phyloP scores from a whole-genome alignment of 2,113 vertebrate genomes.

The Rhegmatorhina hoffmannsi region DNA sequence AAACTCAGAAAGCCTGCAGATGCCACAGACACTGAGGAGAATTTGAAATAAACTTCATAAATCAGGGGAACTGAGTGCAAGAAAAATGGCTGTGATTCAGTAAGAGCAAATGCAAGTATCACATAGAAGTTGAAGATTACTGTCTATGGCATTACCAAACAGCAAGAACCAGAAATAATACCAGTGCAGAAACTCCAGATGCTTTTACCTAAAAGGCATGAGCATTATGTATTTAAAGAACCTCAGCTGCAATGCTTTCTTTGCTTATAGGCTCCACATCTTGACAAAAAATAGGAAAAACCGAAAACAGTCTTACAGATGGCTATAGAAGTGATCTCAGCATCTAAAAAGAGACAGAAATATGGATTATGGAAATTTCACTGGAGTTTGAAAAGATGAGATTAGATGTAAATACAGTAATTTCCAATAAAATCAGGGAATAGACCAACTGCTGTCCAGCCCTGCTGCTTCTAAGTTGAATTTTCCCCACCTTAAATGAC shows the following conservation, averaged over 20 bases:
- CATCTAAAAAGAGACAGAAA: background rate
- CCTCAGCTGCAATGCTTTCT: background rate
- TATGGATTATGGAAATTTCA: background rate
- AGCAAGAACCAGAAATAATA: background rate
- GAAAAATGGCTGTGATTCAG: background rate
- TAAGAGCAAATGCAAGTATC: background rate
- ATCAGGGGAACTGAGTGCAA: background rate
- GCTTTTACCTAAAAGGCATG: background rate
- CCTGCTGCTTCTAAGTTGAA: background rate
- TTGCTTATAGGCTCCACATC: background rate
- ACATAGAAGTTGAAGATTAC: background rate
- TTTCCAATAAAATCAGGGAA: rapidly evolving
- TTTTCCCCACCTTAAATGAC: background rate
- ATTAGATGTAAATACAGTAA: background rate
- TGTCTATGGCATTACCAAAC: background rate
- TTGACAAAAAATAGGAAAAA: background rate
- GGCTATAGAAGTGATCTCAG: background rate
- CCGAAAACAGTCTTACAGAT: background rate
- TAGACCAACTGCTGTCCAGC: background rate
- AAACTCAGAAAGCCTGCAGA: background rate
- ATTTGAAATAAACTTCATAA: background rate
- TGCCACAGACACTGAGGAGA: background rate
- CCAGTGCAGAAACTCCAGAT: background rate
- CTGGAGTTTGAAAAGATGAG: background rate
- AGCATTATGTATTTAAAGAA: background rate